Base-by-base conservation (phyloP, 2,888 invertebrate species). In the Apamea monoglypha region DNA sequence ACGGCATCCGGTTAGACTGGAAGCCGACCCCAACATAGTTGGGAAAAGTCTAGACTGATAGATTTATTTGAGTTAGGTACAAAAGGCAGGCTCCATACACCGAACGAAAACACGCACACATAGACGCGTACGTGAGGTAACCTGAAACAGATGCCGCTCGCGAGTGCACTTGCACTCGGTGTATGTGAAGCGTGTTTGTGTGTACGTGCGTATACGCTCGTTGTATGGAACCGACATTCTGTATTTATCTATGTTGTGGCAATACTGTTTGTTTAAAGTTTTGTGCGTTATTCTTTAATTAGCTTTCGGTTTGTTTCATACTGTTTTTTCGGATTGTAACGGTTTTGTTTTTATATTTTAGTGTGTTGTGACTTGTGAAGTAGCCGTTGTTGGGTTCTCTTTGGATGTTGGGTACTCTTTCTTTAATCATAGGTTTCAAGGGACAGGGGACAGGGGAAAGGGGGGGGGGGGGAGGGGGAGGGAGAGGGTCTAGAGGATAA, bases 231-330 rank as follows among this genome's bases (percentile, higher is more conserved):
- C 1, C 0, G 7, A 36, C 25, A n/a, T 83, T 81, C 68, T 81
- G 68, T 21, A 47, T 0, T 0, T 56, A 18, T 44, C 21, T 77
- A 3, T 63, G 16, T 2, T 2, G 78, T 85, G 87, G 71, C 87
- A 75, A 82, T 76, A 76, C 84, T 82, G 90, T 87, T 90, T 86
- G 91, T 89, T 90, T 90, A 79, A 86, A 74, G 36, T 68, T 88
- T 76, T 90, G 81, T 80, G 68, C 78, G 84, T 83, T 87, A 88
- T 80, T 83, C 79, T 76, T 83, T 87, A 87, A 90, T 89, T 89
- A 80, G 74, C 78, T 83, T 84, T 78, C 73, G 88, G 74, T 76
- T 75, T 76, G 81, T 68, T 81, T 81, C 29, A 2, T 84, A 81
- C 85, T n/a, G 72, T 79, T 78, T 87, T 73, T 76, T 71, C 56